Base-by-base conservation (phyloP, 1,140 invertebrate genomes). In the Hyles vespertilio region DNA sequence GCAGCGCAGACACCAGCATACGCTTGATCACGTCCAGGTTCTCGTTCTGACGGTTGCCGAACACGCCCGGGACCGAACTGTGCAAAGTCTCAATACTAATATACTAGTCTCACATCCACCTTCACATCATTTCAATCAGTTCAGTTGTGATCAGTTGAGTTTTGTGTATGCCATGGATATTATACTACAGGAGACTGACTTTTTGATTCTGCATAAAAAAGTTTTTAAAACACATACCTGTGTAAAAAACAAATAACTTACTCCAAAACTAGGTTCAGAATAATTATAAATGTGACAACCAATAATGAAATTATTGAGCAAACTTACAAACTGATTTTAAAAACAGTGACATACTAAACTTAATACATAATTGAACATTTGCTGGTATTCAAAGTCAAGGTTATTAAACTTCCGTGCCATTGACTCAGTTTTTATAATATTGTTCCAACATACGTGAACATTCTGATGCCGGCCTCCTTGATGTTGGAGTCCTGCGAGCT, bases 21-120 rank as follows among this genome's bases (percentile, higher is more conserved):
- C 97, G 94, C 81, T 98, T 98, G 62, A 99, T 99, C 4, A 98
- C 92, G 79, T 97, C 93, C 40, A 99, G 85, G 84, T 99, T 98
- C 76, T 96, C 94, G 55, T 92, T 91, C 87, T 99, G 97, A 81
- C 98, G 96, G 81, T 98, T 98, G 32, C 98, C 98, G 92, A 99
- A 99, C 36, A 99, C 95, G 46, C 97, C 96, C 58, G 98, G 98
- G 12, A 99, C 96, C 77, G 95, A 94, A 62, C 96, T 97, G 79
- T 51, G 69, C 49, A 50, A 53, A 63, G 52, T 34, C 54, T 22
- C 22, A 22, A 22, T 22, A 22, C 2, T 22, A 22, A 22, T 22
- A 22, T 2, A 22, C 1, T 22, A 22, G n/a, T n/a, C n/a, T n/a
- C n/a, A n/a, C n/a, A n/a, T n/a, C n/a, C n/a, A n/a, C n/a, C n/a